Evolutionary conservation across 2,113 vertebrate species (phyloP), one percentile per base, ranked within the genome.

Genomic region (Odontophorus gujanensis): DNA sequence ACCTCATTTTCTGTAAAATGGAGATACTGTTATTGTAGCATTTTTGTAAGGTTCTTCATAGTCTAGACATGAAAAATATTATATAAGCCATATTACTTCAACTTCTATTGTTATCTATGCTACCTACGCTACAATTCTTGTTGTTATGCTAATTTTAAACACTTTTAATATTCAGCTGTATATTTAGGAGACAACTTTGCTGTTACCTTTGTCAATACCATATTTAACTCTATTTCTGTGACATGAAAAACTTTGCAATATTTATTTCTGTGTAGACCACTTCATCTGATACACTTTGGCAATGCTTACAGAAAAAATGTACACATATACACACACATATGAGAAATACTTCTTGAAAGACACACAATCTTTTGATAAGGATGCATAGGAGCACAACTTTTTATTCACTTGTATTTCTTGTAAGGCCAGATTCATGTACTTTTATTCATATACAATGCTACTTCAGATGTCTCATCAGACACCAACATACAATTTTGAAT

Each of bases 401-500:
- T 81, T 81, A 9, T 81, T 75, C 8, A 40, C 9, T 75, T 95
- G 47, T 78, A 93, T 91, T 89, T 62, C 28, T 82, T 84, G 40
- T 26, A 85, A 78, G 75, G 13, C 7, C 25, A 38, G 48, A 81
- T 59, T 88, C 38, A 42, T 89, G 40, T 53, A 80, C 7, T 65
- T 12, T 53, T 91, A 77, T 13, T 73, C 47, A 50, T 78, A 75
- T 75, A 86, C 62, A 63, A 25, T 48, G 65, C 18, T 62, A 28
- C 67, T 84, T 85, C 61, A 74, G 28, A n/a, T 71, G 17, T 77
- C 57, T 92, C 85, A 88, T 40, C 50, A 84, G 79, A 95, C 84
- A 85, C 86, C 76, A 53, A 95, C 85, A 68, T 9, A 74, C 14
- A 24, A 66, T 66, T 95, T 73, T 66, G 80, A 81, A 87, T 89